These are phyloP conservation scores for Euthynnus affinis DNA, from an alignment of 2,797 vertebrate genomes.

Conservation along the genomic window DNA sequence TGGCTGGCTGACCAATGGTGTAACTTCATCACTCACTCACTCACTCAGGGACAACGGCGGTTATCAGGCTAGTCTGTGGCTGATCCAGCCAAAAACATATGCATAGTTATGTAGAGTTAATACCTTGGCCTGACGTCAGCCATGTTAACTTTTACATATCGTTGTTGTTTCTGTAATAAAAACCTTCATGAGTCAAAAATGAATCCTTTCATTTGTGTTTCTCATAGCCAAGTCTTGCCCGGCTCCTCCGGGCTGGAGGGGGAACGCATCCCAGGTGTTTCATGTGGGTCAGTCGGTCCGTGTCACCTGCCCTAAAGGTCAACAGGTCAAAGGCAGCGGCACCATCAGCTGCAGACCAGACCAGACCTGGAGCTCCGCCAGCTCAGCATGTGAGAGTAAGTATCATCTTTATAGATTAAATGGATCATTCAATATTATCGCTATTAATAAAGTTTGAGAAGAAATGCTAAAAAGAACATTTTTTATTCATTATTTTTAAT, in stretches of 20 bases:
- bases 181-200: not conserved
- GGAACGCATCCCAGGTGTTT: slow-evolving; percentile 86
- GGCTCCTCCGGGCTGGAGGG: slow-evolving; percentile 90
- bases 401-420: slow-evolving; percentile 33
- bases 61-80: too few species aligned
- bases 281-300: slow-evolving; percentile 90
- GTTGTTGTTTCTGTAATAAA: not conserved
- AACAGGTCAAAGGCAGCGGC: slow-evolving; percentile 86
- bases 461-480: too few species aligned
- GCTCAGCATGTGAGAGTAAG: slow-evolving; percentile 93
- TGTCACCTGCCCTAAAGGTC: slow-evolving; percentile 92
- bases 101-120: too few species aligned
- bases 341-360: slow-evolving; percentile 91
- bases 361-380: slow-evolving; percentile 92
- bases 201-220: not conserved
- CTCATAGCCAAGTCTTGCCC: slow-evolving; percentile 92
- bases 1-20: too few species aligned
- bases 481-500: too few species aligned
- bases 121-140: not conserved
- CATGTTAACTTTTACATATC: too few species aligned
- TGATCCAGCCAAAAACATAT: too few species aligned
- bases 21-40: too few species aligned
- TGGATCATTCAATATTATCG: too few species aligned
- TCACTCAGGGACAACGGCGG: too few species aligned
- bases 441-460: too few species aligned